Conservation (phyloP, 2,113 vertebrate species). For the Phycodurus eques region DNA sequence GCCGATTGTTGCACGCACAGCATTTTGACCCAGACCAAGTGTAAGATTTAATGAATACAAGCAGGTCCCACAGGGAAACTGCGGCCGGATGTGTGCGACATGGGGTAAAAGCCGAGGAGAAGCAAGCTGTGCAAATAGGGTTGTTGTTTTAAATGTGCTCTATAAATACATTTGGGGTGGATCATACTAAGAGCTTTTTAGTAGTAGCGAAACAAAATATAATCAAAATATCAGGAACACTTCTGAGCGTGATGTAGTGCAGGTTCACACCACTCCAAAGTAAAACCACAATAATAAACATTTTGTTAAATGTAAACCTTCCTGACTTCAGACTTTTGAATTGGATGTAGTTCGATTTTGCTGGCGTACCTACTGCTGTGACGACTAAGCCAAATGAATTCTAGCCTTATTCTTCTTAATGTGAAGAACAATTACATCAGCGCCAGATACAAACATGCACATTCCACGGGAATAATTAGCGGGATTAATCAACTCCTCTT, state of each 20-base stretch:
- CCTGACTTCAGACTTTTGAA: background rate
- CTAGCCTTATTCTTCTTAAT: background rate
- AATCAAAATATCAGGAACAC: background rate
- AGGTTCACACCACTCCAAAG: background rate
- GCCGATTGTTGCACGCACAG: slow-evolving; percentile 23
- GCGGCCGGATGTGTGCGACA: slow-evolving; percentile 1
- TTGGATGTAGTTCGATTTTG: background rate
- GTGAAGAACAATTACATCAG: background rate
- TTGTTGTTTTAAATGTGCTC: background rate
- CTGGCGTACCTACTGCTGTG: background rate
- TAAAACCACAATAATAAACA: background rate
- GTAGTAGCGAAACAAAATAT: background rate
- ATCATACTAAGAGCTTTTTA: background rate
- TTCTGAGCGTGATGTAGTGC: background rate
- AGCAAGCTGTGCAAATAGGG: background rate
- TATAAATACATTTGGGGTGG: background rate
- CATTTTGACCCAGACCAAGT: slow-evolving; percentile 22
- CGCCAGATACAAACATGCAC: background rate
- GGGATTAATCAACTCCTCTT: background rate
- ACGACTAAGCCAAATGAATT: background rate
- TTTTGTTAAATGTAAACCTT: background rate
- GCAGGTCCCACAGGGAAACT: slow-evolving; percentile 3
- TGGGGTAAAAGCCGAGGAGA: background rate
- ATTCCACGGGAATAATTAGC: background rate
- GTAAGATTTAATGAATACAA: slow-evolving; percentile 43